Percentiles rank a stretch among this genome's conserved stretches.
Conservation (phyloP, 2,113 vertebrate species). For the Saguinus midas region DNA sequence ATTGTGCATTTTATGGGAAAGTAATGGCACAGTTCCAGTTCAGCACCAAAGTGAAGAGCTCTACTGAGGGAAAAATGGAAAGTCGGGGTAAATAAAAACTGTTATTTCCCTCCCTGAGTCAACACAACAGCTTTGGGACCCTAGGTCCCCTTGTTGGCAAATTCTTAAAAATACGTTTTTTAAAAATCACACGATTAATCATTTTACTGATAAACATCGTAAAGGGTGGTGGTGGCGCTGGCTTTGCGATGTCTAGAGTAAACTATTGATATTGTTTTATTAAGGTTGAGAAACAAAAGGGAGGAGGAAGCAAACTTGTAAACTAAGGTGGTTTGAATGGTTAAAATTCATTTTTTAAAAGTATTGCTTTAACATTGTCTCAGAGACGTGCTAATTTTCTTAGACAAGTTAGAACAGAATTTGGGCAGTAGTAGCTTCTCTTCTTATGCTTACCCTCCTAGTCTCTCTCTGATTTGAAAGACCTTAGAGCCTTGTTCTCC, state of each 20-base stretch:
- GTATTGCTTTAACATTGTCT: not conserved
- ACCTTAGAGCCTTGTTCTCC: not conserved
- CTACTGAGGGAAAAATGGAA: not conserved
- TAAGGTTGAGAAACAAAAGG: not conserved
- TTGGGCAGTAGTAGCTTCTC: not conserved
- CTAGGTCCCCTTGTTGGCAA: not conserved
- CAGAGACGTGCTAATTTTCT: not conserved
- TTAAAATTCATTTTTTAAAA: not conserved
- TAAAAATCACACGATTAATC: not conserved
- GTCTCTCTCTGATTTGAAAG: not conserved
- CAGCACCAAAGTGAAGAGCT: not conserved
- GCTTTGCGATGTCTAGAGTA: not conserved
- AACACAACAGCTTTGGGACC: not conserved
- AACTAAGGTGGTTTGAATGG: not conserved
- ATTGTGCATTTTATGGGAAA: not conserved
- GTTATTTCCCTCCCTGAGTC: not conserved
- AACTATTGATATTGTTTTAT: slow-evolving; percentile 17
- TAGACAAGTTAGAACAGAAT: not conserved
- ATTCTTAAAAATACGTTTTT: not conserved
- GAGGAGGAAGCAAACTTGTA: not conserved
- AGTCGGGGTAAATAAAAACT: not conserved
- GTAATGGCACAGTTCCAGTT: not conserved
- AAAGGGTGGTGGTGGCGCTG: not conserved
- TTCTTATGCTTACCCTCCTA: not conserved
- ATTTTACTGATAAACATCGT: not conserved